These are phyloP conservation scores for Calyptomena viridis DNA, from an alignment of 2,113 vertebrate species.

Conservation along the genomic window DNA sequence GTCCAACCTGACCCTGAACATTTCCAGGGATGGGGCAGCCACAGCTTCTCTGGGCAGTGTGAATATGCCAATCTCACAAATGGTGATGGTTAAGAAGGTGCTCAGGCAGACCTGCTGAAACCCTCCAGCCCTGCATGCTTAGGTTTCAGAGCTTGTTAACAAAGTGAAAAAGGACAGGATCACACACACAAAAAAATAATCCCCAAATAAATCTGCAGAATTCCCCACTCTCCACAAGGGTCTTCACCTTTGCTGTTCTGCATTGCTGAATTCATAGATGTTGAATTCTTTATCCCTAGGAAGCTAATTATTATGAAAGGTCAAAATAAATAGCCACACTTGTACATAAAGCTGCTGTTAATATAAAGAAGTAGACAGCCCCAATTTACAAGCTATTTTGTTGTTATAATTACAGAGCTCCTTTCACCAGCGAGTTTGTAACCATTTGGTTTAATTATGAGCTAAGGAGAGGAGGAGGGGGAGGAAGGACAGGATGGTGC, in stretches of 20 bases:
- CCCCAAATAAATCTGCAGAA: slow-evolving; percentile 8
- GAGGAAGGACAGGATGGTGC: slow-evolving; percentile 23
- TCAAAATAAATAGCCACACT: slow-evolving; percentile 53
- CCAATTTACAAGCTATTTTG: slow-evolving; percentile 60
- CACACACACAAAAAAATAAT: not conserved
- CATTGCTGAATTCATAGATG: slow-evolving; percentile 32
- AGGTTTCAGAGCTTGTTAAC: not conserved
- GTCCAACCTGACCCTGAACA: not conserved
- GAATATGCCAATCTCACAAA: not conserved
- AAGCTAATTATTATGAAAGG: slow-evolving; percentile 66
- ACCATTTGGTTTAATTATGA: slow-evolving; percentile 50
- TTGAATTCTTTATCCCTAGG: slow-evolving; percentile 38
- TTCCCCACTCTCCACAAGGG: not conserved
- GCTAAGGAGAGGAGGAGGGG: slow-evolving; percentile 23
- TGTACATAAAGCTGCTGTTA: slow-evolving; percentile 29
- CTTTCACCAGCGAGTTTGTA: slow-evolving; percentile 9
- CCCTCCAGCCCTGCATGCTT: not conserved
- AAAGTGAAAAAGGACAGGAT: not conserved
- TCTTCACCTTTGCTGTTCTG: slow-evolving; percentile 37
- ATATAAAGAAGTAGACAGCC: slow-evolving; percentile 47
- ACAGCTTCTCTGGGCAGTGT: not conserved
- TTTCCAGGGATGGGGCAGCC: not conserved
- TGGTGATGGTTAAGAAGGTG: not conserved
- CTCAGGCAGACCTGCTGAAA: not conserved
- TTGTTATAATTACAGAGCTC: slow-evolving; percentile 71